Percentiles rank a stretch among this genome's conserved stretches.
Conservation (phyloP, 2,113 vertebrate genomes). For the Daubentonia madagascariensis region DNA sequence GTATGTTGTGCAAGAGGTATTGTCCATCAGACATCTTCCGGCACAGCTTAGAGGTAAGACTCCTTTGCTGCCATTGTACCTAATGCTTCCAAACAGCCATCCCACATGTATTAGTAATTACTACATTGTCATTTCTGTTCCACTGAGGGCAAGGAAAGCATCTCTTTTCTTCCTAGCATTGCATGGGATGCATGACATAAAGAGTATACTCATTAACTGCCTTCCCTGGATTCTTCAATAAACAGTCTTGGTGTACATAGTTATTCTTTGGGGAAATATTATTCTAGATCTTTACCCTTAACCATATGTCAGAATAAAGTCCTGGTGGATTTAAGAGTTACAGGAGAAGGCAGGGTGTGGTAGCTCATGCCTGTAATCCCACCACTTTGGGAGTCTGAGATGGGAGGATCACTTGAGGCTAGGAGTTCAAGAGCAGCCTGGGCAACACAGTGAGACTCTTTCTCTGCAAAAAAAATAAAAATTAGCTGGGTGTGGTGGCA, state of each 20-base stretch:
- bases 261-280: background rate
- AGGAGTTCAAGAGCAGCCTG: no score
- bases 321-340: background rate
- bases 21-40: conserved; percentile 83
- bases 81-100: background rate
- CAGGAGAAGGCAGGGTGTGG: background rate
- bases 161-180: background rate
- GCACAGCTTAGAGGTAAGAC: conserved; percentile 85
- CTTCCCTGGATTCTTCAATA: background rate
- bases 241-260: background rate
- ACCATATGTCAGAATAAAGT: background rate
- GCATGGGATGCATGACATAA: background rate
- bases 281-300: conserved; percentile 23
- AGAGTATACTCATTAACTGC: background rate
- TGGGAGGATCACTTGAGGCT: no score
- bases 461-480: no score
- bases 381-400: no score
- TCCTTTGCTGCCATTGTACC: background rate
- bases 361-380: no score
- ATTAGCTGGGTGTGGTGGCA: no score
- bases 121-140: background rate
- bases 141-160: background rate
- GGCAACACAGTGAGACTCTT: no score
- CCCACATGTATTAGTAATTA: background rate
- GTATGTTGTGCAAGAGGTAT: conserved; percentile 92